phyloP scores from a whole-genome alignment of 2,888 invertebrate species.

The Machimus atricapillus region DNA sequence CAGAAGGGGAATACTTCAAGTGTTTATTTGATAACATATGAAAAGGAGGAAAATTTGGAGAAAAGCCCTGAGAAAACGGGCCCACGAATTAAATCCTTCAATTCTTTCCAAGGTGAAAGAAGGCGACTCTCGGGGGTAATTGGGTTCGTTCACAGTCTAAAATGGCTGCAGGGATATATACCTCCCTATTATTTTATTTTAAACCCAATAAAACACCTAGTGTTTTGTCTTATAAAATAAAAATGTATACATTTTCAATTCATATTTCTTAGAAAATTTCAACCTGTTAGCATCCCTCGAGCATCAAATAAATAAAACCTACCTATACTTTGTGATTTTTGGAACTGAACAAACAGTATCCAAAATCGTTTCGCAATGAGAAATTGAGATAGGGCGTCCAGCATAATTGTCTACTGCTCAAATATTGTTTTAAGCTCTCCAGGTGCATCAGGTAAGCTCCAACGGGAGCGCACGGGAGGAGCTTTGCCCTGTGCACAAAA shows the following conservation, averaged over 20 bases:
- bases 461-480: not conserved
- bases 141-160: not conserved
- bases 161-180: not conserved
- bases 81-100: not conserved
- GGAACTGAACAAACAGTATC: not conserved
- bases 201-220: not conserved
- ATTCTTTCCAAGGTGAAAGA: not conserved
- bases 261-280: not conserved
- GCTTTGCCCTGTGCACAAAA: not conserved
- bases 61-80: not conserved
- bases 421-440: not conserved
- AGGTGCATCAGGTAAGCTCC: not conserved
- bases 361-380: not conserved
- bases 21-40: constrained; percentile 20
- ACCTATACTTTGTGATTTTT: not conserved
- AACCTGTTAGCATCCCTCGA: not conserved
- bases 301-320: not conserved
- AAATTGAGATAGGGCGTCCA: not conserved
- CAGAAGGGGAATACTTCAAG: constrained; percentile 36
- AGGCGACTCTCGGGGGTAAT: not conserved
- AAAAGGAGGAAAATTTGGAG: not conserved
- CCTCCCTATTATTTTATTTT: not conserved
- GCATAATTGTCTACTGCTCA: not conserved
- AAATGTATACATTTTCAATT: not conserved
- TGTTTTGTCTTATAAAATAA: not conserved